A percentile compares a stretch with the other conserved stretches of the same genome.
These are phyloP conservation scores for Achlya flavicornis DNA, from an alignment of 2,888 invertebrate genomes.

Conservation along the genomic window DNA sequence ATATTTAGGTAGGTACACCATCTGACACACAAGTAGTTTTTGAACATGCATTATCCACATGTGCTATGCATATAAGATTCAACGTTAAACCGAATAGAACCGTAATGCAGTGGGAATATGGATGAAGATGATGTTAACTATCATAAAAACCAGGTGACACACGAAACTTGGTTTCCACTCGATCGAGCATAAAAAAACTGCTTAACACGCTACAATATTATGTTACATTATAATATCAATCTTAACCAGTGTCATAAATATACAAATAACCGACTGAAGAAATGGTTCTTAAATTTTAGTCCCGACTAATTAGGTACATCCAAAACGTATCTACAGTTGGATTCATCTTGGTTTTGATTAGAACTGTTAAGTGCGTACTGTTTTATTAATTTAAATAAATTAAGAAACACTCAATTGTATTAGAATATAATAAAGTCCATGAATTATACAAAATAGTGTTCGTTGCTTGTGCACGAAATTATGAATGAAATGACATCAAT, in stretches of 20 bases:
- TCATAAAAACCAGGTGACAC: constrained; percentile 63
- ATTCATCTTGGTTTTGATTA: too few species aligned
- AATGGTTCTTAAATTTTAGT: not conserved
- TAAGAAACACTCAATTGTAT: not conserved
- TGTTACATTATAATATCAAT: constrained; percentile 56
- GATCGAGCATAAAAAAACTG: constrained; percentile 77
- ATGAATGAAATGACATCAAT: constrained; percentile 14
- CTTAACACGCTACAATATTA: constrained; percentile 67
- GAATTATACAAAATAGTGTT: constrained; percentile 9
- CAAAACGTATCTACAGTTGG: too few species aligned
- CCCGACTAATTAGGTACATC: too few species aligned
- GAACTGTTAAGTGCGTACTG: too few species aligned
- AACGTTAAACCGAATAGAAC: constrained; percentile 32
- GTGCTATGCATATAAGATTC: constrained; percentile 48
- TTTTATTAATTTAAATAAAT: too few species aligned
- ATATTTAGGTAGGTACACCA: too few species aligned
- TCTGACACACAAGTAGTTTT: constrained; percentile 48
- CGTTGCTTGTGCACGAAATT: constrained; percentile 4
- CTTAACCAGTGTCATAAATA: constrained; percentile 37
- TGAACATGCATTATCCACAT: constrained; percentile 44
- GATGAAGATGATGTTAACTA: constrained; percentile 30
- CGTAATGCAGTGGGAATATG: constrained; percentile 36
- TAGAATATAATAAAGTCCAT: not conserved
- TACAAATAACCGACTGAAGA: constrained; percentile 6
- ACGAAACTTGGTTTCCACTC: constrained; percentile 73